These are phyloP conservation scores for Apostichopus japonicus DNA, from an alignment of 35 echinoderm and acorn worm genomes.

Conservation along the genomic window DNA sequence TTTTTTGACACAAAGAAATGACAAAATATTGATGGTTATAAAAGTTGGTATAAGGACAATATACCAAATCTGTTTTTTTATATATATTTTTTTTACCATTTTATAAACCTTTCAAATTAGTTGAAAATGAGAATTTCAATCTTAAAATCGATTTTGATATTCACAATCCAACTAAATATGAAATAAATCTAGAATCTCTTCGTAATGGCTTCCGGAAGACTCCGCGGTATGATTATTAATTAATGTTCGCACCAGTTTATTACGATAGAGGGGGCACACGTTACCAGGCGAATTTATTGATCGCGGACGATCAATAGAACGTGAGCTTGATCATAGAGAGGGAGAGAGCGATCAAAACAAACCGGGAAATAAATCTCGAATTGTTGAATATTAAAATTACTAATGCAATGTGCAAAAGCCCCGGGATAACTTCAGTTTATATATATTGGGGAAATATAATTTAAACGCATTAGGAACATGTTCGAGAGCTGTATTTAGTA, in stretches of 20 bases:
- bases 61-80: neutral
- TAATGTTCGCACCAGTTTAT: conserved; percentile 30
- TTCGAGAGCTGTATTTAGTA: no score
- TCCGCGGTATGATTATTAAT: conserved; percentile 35
- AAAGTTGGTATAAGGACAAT: neutral
- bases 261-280: conserved; percentile 24
- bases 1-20: no score
- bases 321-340: conserved; percentile 5
- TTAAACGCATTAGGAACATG: no score
- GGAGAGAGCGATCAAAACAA: neutral
- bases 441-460: no score
- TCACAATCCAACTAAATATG: conserved; percentile 14
- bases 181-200: conserved; percentile 7
- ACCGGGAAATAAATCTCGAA: neutral
- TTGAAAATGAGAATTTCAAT: neutral
- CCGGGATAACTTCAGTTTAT: neutral
- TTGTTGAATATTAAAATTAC: conserved; percentile 5
- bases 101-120: neutral
- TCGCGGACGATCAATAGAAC: conserved; percentile 30
- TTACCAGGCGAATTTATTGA: conserved; percentile 24
- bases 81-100: neutral
- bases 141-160: neutral
- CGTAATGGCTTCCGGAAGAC: conserved; percentile 33
- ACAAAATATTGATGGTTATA: neutral
- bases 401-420: conserved; percentile 2